These are phyloP conservation scores for Brenthis daphne DNA, from an alignment of 2,888 invertebrate genomes.

Conservation along the genomic window DNA sequence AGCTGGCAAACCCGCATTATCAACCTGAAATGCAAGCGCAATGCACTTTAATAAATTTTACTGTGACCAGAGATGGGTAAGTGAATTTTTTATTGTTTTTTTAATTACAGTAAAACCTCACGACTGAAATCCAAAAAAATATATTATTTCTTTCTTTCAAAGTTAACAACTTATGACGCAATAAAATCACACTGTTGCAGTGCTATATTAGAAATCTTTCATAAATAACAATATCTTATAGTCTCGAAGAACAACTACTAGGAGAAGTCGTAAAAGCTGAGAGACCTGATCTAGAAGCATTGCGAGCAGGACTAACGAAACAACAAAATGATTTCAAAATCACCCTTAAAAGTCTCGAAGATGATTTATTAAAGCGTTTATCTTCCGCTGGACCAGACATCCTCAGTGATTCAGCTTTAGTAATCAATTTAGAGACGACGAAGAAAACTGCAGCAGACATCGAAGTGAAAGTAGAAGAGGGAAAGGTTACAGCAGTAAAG, in stretches of 20 bases:
- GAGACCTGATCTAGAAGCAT: constrained; percentile 93
- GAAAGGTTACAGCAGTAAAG: constrained; percentile 91
- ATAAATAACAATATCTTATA: constrained; percentile 37
- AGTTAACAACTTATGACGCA: not conserved
- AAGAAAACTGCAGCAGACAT: constrained; percentile 96
- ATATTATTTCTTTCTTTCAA: too few relatives aligned
- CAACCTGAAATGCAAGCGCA: constrained; percentile 98
- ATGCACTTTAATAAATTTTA: constrained; percentile 96
- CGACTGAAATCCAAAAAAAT: too few relatives aligned
- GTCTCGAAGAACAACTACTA: constrained; percentile 94
- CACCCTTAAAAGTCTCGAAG: constrained; percentile 94
- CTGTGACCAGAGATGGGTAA: constrained; percentile 93
- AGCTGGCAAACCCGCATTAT: constrained; percentile 97
- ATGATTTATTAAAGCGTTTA: constrained; percentile 91
- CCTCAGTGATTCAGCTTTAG: constrained; percentile 93
- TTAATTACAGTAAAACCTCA: not conserved
- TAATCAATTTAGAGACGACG: constrained; percentile 95
- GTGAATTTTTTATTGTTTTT: constrained; percentile 22
- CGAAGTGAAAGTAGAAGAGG: constrained; percentile 92
- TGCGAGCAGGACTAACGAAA: constrained; percentile 92
- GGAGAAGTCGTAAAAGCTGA: constrained; percentile 97
- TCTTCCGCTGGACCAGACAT: constrained; percentile 96
- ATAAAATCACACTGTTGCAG: too few relatives aligned
- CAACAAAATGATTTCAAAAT: constrained; percentile 98
- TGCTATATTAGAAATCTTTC: too few relatives aligned